phyloP scores from a whole-genome alignment of 35 echinoderm and acorn worm genomes.

The Diadema setosum region DNA sequence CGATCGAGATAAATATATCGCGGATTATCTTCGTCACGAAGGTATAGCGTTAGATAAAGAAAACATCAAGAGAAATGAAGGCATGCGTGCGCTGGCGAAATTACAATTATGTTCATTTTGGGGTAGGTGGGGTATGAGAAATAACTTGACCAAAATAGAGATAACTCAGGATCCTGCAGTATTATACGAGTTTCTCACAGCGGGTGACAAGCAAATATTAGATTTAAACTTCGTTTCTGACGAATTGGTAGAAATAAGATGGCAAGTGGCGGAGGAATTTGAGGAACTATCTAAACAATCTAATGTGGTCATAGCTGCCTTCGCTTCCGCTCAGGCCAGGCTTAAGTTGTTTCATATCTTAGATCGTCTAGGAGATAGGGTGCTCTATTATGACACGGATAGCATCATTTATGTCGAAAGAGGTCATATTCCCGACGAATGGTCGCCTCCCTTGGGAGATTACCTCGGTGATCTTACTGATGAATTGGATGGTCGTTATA shows the following conservation, averaged over 20 bases:
- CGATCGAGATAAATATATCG: slow-evolving; percentile 31
- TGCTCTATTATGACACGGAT: slow-evolving; percentile 50
- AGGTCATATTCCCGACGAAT: neutral
- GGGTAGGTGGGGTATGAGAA: slow-evolving; percentile 66
- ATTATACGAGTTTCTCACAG: slow-evolving; percentile 33
- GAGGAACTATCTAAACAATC: neutral
- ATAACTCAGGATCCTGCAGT: neutral
- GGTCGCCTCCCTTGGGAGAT: neutral
- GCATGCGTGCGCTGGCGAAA: slow-evolving; percentile 57
- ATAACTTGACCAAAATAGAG: slow-evolving; percentile 23
- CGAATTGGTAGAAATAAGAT: slow-evolving; percentile 46
- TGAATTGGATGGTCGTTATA: slow-evolving; percentile 44
- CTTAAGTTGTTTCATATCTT: slow-evolving; percentile 49
- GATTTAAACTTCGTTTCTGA: slow-evolving; percentile 55
- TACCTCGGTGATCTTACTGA: slow-evolving; percentile 33
- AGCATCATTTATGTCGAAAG: neutral
- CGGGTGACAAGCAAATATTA: slow-evolving; percentile 6
- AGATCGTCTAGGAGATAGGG: neutral
- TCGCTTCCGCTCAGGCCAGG: slow-evolving; percentile 59
- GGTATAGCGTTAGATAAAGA: slow-evolving; percentile 41
- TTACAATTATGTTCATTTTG: slow-evolving; percentile 49
- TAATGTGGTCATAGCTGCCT: slow-evolving; percentile 66
- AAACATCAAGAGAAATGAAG: slow-evolving; percentile 48
- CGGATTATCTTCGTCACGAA: slow-evolving; percentile 33
- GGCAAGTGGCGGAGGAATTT: slow-evolving; percentile 19